A percentile compares a stretch with the other conserved stretches of the same genome.
Conservation (phyloP, 2,888 invertebrate species). For the Hypomecis punctinalis region DNA sequence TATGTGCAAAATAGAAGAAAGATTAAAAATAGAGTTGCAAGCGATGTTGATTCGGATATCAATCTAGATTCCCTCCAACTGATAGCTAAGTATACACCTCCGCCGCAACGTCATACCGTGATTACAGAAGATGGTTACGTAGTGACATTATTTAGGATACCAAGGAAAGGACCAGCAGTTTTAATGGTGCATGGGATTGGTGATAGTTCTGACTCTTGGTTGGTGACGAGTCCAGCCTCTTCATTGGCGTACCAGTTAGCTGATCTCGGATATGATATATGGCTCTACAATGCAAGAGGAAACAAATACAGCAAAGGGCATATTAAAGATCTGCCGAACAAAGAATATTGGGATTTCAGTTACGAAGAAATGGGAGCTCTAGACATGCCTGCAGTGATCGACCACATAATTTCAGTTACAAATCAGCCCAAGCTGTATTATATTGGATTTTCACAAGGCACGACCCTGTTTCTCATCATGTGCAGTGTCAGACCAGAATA, state of each 20-base stretch:
- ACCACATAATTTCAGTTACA: slow-evolving; percentile 64
- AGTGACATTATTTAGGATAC: slow-evolving; percentile 66
- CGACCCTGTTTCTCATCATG: slow-evolving; percentile 71
- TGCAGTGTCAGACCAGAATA: slow-evolving; percentile 69
- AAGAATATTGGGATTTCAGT: slow-evolving; percentile 72
- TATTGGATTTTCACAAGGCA: slow-evolving; percentile 76
- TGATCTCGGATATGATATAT: slow-evolving; percentile 70
- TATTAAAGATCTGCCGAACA: slow-evolving; percentile 52
- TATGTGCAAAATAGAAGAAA: slow-evolving; percentile 40
- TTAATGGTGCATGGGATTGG: slow-evolving; percentile 72
- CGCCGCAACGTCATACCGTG: slow-evolving; percentile 61
- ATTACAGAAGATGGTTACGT: slow-evolving; percentile 70
- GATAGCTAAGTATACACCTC: slow-evolving; percentile 64
- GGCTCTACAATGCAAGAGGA: slow-evolving; percentile 74
- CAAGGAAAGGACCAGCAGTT: slow-evolving; percentile 66
- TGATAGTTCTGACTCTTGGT: slow-evolving; percentile 76
- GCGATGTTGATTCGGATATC: slow-evolving; percentile 57
- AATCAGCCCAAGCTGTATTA: slow-evolving; percentile 61
- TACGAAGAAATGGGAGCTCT: slow-evolving; percentile 75
- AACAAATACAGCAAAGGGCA: slow-evolving; percentile 74
- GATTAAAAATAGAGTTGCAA: slow-evolving; percentile 39
- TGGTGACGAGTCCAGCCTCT: slow-evolving; percentile 66
- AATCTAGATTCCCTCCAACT: slow-evolving; percentile 67
- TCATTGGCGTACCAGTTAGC: slow-evolving; percentile 69
- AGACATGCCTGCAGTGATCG: slow-evolving; percentile 71